phyloP scores from a whole-genome alignment of 2,113 vertebrate species.

The Hemibates koningsi region DNA sequence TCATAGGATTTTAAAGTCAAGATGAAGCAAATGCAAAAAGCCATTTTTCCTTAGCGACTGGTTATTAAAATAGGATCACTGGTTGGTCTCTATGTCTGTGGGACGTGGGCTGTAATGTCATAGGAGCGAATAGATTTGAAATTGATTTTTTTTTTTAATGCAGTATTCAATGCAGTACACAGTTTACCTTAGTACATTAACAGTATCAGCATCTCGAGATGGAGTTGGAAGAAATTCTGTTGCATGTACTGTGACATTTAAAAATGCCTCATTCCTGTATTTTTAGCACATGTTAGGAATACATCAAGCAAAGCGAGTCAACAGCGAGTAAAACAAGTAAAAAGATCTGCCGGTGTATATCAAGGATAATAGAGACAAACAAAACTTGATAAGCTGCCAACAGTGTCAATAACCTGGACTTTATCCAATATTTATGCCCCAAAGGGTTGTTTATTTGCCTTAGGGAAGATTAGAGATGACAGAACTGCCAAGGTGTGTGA shows the following conservation, averaged over 20 bases:
- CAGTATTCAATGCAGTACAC: not conserved
- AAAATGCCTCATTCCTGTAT: not conserved
- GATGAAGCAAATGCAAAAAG: not conserved
- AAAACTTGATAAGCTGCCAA: slow-evolving; percentile 1
- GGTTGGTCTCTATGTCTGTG: not conserved
- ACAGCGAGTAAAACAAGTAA: not conserved
- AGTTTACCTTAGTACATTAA: not conserved
- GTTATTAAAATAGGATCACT: not conserved
- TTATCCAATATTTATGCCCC: slow-evolving; percentile 12
- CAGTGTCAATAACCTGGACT: slow-evolving; percentile 20
- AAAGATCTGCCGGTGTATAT: not conserved
- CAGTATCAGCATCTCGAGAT: not conserved
- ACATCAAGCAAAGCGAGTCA: not conserved
- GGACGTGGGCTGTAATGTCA: not conserved
- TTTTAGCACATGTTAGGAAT: not conserved
- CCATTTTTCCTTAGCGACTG: not conserved
- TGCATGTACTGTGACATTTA: not conserved
- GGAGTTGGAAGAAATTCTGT: not conserved
- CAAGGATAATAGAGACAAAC: not conserved
- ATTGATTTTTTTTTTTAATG: not conserved
- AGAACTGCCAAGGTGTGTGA: slow-evolving; percentile 4
- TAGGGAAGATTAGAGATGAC: not conserved
- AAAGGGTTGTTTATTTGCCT: slow-evolving; percentile 15
- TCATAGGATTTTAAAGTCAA: not conserved
- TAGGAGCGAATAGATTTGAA: not conserved